Evolutionary conservation across 2,113 vertebrate genomes (phyloP).

Genomic region (Tupaia chinensis): DNA sequence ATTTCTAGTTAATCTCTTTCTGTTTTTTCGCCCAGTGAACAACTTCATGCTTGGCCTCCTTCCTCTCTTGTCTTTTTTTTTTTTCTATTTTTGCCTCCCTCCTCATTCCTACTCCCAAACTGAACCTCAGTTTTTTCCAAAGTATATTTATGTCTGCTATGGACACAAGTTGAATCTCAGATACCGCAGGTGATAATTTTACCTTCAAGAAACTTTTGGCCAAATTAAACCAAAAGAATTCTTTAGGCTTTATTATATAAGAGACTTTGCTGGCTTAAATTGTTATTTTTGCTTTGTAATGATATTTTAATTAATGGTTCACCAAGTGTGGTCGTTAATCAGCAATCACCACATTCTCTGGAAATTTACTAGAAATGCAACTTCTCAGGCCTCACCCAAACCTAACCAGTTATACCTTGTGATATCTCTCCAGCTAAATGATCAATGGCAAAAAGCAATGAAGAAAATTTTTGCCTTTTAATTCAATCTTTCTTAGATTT

Average conservation of each 20-base stretch:
- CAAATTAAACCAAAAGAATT: conserved; percentile 30
- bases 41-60: background rate
- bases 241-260: background rate
- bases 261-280: background rate
- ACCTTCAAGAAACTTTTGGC: background rate
- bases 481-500: background rate
- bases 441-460: conserved; percentile 16
- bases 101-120: background rate
- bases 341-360: background rate
- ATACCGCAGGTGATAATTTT: background rate
- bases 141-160: background rate
- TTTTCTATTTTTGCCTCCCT: background rate
- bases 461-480: background rate
- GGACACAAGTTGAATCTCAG: background rate
- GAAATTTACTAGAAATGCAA: background rate
- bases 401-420: background rate
- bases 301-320: conserved; percentile 29
- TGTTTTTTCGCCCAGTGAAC: background rate
- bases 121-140: background rate
- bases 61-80: background rate
- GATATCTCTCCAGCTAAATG: background rate
- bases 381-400: background rate
- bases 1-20: background rate
- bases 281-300: background rate
- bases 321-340: background rate